Percentiles rank a stretch among this genome's conserved stretches.
phyloP scores from a whole-genome alignment of 1,140 invertebrate species.

The Latrodectus geometricus region DNA sequence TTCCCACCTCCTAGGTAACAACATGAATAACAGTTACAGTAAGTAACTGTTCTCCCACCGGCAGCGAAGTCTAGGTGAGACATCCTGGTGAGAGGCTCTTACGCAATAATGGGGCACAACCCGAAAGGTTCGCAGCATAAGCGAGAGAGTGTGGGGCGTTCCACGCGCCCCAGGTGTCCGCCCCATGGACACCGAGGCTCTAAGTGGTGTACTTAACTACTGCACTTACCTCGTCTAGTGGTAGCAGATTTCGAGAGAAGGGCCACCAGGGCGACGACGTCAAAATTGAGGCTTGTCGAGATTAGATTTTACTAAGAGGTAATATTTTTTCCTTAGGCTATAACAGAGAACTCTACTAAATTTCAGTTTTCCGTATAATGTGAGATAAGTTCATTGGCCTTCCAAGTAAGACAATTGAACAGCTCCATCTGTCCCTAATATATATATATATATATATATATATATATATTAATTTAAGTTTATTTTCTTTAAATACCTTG shows the following conservation, averaged over 20 bases:
- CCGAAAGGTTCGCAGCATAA: not conserved
- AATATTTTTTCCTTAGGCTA: no score
- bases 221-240: not conserved
- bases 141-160: slow-evolving; percentile 18
- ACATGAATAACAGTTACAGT: not conserved
- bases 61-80: slow-evolving; percentile 21
- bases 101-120: slow-evolving; percentile 11
- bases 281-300: not conserved
- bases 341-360: no score
- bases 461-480: no score
- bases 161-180: slow-evolving; percentile 32
- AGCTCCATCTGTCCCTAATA: no score
- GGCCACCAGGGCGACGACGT: not conserved
- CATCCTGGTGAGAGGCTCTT: not conserved
- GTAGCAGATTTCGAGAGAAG: not conserved
- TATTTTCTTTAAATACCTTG: no score
- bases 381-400: no score
- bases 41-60: not conserved
- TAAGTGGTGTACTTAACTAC: slow-evolving; percentile 21
- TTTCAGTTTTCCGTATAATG: no score
- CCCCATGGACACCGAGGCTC: slow-evolving; percentile 35
- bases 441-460: no score
- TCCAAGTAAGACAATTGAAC: no score
- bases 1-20: not conserved
- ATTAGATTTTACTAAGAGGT: no score